Base-by-base conservation (phyloP, 2,113 vertebrate genomes). In the Clarias batrachus region DNA sequence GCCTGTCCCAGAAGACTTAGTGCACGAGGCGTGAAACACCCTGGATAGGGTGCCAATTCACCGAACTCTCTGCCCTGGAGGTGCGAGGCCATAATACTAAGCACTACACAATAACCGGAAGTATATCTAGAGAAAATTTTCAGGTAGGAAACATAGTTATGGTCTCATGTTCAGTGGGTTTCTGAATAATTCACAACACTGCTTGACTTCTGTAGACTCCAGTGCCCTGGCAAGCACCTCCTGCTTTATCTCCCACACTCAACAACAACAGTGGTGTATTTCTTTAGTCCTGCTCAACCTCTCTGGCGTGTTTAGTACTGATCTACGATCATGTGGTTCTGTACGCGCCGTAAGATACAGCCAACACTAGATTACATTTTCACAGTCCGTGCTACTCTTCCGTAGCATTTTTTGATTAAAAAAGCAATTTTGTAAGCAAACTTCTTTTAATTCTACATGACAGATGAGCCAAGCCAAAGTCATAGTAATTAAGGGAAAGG, bases 161-260 rank as follows among this genome's bases (percentile, higher is more conserved):
- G 17, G n/a, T 52, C 71, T 85, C 48, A 7, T 52, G 60, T 68
- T 14, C 48, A 19, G 59, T 79, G 48, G 80, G 37, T 62, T 52
- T 76, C 68, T 71, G 83, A 89, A 88, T 89, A 88, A 91, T 86
- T 91, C 88, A 89, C 79, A 82, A 30, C 60, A 66, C 27, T 76
- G 33, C n/a, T 33, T 27, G 48, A 59, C 52, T 27, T 76, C 60
- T 86, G 74, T 81, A 57, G 54, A 79, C 80, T 30, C 65, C 77
- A 48, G 16, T 11, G 56, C 68, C 84, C 68, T 27, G 4, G 33
- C 59, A 52, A 33, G n/a, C 77, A 65, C 76, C 76, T 76, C 79
- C 62, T 68, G 25, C 71, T 70, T 70, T 84, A 86, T 85, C 87
- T 71, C 82, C 63, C 52, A 30, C 82, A 54, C 59, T 81, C 74